phyloP scores from a whole-genome alignment of 1,140 invertebrate species.

The Lordiphosa collinella region DNA sequence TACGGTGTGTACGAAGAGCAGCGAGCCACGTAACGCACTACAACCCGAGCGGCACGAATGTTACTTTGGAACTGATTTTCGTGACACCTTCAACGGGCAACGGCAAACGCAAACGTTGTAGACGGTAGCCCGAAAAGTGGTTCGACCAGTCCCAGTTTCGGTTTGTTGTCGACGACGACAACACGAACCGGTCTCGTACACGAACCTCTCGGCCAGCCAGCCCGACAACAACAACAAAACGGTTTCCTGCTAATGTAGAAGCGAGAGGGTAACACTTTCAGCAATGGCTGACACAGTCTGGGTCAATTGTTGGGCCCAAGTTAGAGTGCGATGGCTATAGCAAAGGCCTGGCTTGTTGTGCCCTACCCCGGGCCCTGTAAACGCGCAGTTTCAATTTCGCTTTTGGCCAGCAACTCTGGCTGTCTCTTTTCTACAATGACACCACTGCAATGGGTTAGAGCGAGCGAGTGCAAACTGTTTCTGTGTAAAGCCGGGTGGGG shows the following conservation, averaged over 20 bases:
- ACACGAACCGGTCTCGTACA: constrained; percentile 14
- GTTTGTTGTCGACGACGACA: constrained; percentile 19
- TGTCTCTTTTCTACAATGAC: neutral
- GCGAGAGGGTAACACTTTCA: constrained; percentile 32
- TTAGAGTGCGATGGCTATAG: constrained; percentile 20
- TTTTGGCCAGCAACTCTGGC: neutral
- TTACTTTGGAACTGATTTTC: constrained; percentile 69
- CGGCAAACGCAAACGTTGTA: constrained; percentile 20
- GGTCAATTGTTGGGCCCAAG: neutral
- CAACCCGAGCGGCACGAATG: constrained; percentile 68
- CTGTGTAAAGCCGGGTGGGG: neutral
- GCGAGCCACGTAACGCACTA: constrained; percentile 56
- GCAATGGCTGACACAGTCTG: constrained; percentile 58
- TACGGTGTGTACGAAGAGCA: constrained; percentile 24
- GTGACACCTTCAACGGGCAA: constrained; percentile 57
- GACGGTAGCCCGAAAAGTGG: constrained; percentile 42
- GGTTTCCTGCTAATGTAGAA: neutral
- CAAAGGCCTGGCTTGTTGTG: constrained; percentile 1
- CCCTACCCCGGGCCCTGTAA: neutral
- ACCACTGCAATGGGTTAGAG: constrained; percentile 1
- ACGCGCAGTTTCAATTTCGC: neutral
- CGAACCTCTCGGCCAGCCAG: constrained; percentile 6
- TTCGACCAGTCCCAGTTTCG: constrained; percentile 49
- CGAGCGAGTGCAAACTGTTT: constrained; percentile 13
- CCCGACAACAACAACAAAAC: too few relatives aligned